Percentiles rank a stretch among this genome's conserved stretches.
Conservation (phyloP, 1,140 invertebrate species). For the Sesamia nonagrioides region DNA sequence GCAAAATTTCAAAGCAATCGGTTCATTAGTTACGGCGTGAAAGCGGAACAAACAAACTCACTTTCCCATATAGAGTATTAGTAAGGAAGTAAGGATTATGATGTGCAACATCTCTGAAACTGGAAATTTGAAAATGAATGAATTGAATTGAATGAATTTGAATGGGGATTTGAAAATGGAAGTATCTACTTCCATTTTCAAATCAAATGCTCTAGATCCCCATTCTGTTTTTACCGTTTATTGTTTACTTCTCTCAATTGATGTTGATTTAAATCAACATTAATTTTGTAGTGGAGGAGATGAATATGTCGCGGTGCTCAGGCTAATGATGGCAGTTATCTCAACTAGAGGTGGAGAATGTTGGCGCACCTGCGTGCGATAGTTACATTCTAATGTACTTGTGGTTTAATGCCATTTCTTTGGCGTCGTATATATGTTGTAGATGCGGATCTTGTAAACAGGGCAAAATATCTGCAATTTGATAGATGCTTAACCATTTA, state of each 20-base stretch:
- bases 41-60: too few relatives aligned
- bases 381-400: not conserved
- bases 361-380: slow-evolving; percentile 32
- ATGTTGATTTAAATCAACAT: slow-evolving; percentile 36
- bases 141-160: too few relatives aligned
- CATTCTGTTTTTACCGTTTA: slow-evolving; percentile 58
- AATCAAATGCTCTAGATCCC: slow-evolving; percentile 10
- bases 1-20: too few relatives aligned
- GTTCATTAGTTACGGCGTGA: too few relatives aligned
- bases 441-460: not conserved
- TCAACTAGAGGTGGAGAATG: slow-evolving; percentile 28
- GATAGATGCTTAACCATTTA: too few relatives aligned
- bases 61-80: too few relatives aligned
- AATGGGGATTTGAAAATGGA: too few relatives aligned
- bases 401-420: slow-evolving; percentile 23
- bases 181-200: not conserved
- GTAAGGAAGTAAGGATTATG: too few relatives aligned
- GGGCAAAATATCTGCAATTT: not conserved
- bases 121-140: too few relatives aligned
- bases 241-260: slow-evolving; percentile 40
- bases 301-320: slow-evolving; percentile 17
- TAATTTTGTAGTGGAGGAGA: slow-evolving; percentile 30
- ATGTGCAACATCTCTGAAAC: too few relatives aligned
- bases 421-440: not conserved
- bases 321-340: slow-evolving; percentile 14